Evolutionary conservation across 2,888 invertebrate genomes (phyloP).

Genomic region (Drosophila prolongata): DNA sequence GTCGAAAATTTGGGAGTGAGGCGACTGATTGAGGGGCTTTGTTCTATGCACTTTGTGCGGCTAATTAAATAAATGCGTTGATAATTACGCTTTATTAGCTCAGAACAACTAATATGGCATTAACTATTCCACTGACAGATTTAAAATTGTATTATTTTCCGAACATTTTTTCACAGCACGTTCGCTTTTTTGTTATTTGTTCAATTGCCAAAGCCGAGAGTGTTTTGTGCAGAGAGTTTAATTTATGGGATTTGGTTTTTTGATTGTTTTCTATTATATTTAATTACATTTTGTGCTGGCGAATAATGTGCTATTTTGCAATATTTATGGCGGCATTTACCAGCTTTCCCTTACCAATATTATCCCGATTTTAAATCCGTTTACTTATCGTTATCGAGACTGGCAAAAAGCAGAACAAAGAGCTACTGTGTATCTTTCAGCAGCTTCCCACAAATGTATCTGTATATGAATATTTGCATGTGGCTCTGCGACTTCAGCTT

Average conservation of each 20-base stretch:
- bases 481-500: slow-evolving; percentile 11
- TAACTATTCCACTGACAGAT: slow-evolving; percentile 71
- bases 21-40: slow-evolving; percentile 34
- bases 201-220: slow-evolving; percentile 35
- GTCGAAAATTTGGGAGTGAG: slow-evolving; percentile 5
- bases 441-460: not conserved
- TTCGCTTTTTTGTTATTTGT: slow-evolving; percentile 9
- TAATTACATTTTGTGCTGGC: slow-evolving; percentile 62
- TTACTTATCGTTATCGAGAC: slow-evolving; percentile 52
- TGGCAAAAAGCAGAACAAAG: slow-evolving; percentile 17
- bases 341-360: not conserved
- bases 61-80: slow-evolving; percentile 72
- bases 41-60: slow-evolving; percentile 46
- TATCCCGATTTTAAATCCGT: slow-evolving; percentile 40
- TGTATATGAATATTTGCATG: slow-evolving; percentile 16
- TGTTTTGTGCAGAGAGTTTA: slow-evolving; percentile 53
- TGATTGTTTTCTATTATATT: slow-evolving; percentile 71
- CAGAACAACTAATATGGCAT: slow-evolving; percentile 65
- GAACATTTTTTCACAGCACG: slow-evolving; percentile 4
- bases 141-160: slow-evolving; percentile 46
- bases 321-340: slow-evolving; percentile 50
- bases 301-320: slow-evolving; percentile 52
- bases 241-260: slow-evolving; percentile 69
- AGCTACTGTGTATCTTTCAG: slow-evolving; percentile 24
- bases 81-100: slow-evolving; percentile 74